These are phyloP conservation scores for Drosophila punjabiensis DNA, from an alignment of 1,140 invertebrate genomes.

Conservation along the genomic window DNA sequence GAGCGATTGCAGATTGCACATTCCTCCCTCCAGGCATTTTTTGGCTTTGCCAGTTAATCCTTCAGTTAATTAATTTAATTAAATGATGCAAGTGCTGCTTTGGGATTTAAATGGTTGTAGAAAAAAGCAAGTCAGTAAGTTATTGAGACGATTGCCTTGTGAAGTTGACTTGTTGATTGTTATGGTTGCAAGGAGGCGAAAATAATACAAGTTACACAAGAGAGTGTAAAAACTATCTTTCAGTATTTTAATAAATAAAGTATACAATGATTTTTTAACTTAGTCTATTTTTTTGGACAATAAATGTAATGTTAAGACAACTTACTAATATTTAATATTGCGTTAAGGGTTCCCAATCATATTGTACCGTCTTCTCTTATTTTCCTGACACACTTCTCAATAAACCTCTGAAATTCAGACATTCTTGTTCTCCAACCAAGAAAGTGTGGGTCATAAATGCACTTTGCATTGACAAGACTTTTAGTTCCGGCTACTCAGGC, in stretches of 20 bases:
- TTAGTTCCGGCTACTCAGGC: constrained; percentile 78
- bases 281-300: too few species aligned
- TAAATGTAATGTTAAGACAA: too few species aligned
- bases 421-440: constrained; percentile 6
- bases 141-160: constrained; percentile 39
- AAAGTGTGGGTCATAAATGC: constrained; percentile 28
- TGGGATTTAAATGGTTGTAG: constrained; percentile 57
- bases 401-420: too few species aligned
- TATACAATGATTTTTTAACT: too few species aligned
- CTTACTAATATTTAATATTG: too few species aligned
- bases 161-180: constrained; percentile 23
- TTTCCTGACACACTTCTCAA: not conserved
- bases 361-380: not conserved
- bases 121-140: constrained; percentile 16
- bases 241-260: not conserved
- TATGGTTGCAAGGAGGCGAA: not conserved
- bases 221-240: not conserved
- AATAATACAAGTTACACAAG: not conserved
- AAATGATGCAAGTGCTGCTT: constrained; percentile 67
- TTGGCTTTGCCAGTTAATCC: constrained; percentile 61
- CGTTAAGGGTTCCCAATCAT: too few species aligned
- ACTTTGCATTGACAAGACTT: constrained; percentile 13
- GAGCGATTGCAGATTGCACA: constrained; percentile 35
- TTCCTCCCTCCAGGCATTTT: constrained; percentile 60
- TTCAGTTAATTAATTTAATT: constrained; percentile 82